Base-by-base conservation (phyloP, 2,113 vertebrate species). In the Dasyprocta punctata region DNA sequence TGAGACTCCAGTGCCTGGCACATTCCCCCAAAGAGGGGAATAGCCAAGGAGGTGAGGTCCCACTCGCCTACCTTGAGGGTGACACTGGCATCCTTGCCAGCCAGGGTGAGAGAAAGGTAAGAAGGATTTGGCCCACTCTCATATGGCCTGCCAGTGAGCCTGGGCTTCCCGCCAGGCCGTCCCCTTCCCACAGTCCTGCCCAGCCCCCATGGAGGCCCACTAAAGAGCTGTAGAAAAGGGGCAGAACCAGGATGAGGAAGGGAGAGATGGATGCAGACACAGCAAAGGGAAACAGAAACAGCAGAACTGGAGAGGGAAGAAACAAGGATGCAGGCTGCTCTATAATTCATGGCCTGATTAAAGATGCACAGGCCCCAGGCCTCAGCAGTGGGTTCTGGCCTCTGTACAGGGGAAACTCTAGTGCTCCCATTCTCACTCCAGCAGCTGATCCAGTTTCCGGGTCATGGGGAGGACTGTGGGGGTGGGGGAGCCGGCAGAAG, bases 311-410 rank as follows among this genome's bases (percentile, higher is more conserved):
- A 94, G 95, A 95, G 78, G 94, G 80, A 95, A 86, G 98, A 93
- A 41, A 67, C 90, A 97, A 91, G 97, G 94, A 98, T 96, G 96
- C 60, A 58, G 92, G 30, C 86, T 98, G 90, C 95, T 98, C 94
- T 96, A 98, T 98, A 98, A 98, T 98, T 98, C 96, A 98, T 97
- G 96, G 96, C 83, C 93, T 4, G 38, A 98, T 98, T 97, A 98
- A 98, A 98, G 97, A 98, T 98, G 97, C 97, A 97, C 97, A 88
- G 97, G 97, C 97, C 95, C 89, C 41, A 86, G 97, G 96, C 90
- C 92, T 97, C 73, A n/a, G 96, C 47, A 1, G 97, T 80, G 86
- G 94, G 96, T 41, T 96, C 91, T 86, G 95, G 98, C 98, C 96
- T 96, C 91, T 63, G 63, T 24, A 52, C 90, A 88, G 95, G 97